Conservation (phyloP, 2,797 vertebrate genomes). For the Florisuga fusca region DNA sequence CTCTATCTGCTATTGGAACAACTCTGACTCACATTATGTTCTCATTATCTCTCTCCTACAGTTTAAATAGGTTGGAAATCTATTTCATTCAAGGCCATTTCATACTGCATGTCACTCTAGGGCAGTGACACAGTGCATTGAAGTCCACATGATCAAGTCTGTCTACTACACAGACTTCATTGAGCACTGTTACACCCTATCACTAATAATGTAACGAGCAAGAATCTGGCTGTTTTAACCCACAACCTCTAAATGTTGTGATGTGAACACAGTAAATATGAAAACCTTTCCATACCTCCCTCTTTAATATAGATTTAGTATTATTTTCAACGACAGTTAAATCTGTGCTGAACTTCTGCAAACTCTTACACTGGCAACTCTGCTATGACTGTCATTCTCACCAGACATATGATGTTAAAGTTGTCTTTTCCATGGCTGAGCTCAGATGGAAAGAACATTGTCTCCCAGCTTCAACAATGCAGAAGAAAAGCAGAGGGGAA, state of each 20-base stretch:
- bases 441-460: background rate
- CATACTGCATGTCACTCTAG: background rate
- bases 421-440: background rate
- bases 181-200: background rate
- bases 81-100: background rate
- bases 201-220: background rate
- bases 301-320: background rate
- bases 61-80: background rate
- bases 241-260: background rate
- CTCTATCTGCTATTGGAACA: background rate
- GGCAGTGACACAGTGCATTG: background rate
- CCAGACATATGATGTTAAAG: background rate
- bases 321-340: background rate
- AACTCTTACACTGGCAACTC: background rate
- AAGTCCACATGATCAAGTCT: background rate
- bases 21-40: background rate
- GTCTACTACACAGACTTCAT: background rate
- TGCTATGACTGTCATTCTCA: background rate
- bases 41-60: background rate
- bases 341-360: background rate
- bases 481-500: background rate
- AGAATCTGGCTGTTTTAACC: background rate
- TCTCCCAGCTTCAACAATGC: background rate
- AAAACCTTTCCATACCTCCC: background rate
- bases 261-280: background rate